phyloP scores from a whole-genome alignment of 2,113 vertebrate genomes.

The Manacus vitellinus region DNA sequence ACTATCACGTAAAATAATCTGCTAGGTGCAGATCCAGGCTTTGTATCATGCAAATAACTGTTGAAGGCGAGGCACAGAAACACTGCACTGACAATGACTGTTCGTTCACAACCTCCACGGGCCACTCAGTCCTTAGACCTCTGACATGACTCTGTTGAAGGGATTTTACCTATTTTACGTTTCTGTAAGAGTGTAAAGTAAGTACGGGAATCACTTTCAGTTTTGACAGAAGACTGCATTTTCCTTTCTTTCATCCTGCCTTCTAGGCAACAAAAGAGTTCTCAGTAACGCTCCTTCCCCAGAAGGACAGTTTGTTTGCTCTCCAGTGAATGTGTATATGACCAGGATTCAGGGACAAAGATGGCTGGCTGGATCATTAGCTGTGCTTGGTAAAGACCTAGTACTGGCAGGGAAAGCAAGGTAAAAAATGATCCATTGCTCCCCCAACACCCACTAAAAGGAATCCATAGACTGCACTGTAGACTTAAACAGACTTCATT shows the following conservation, averaged over 20 bases:
- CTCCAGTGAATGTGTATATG: background rate
- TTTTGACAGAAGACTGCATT: background rate
- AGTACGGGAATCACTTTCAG: background rate
- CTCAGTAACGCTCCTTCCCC: background rate
- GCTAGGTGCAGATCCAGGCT: background rate
- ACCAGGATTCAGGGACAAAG: background rate
- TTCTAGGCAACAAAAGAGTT: background rate
- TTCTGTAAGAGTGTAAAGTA: background rate
- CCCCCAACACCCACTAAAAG: background rate
- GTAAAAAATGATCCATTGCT: background rate
- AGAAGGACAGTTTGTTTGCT: background rate
- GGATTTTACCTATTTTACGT: background rate
- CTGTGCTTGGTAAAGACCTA: background rate
- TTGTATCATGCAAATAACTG: background rate
- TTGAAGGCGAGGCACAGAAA: background rate
- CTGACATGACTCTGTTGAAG: background rate
- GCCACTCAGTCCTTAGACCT: background rate
- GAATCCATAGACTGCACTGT: background rate
- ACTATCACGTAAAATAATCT: background rate
- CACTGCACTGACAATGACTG: background rate
- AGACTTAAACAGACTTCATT: constrained; percentile 14
- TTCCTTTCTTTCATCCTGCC: background rate
- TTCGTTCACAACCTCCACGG: background rate
- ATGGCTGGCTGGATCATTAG: background rate
- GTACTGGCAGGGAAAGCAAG: background rate